These are phyloP conservation scores for Meleagris gallopavo DNA, from an alignment of 2,113 vertebrate species.

Conservation along the genomic window DNA sequence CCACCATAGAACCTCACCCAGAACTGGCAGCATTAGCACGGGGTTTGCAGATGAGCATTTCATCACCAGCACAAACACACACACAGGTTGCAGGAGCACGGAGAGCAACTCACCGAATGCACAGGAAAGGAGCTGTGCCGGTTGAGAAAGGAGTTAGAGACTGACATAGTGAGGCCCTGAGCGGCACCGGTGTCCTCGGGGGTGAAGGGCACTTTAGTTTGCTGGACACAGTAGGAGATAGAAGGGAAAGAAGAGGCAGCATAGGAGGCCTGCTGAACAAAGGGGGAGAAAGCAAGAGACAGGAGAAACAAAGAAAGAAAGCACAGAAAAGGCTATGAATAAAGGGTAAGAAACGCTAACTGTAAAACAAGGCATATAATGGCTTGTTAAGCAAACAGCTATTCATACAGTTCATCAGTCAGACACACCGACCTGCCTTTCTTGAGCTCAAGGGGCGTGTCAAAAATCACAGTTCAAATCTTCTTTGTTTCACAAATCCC, in stretches of 20 bases:
- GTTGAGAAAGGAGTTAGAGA: slow-evolving; percentile 99
- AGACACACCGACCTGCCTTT: slow-evolving; percentile 25
- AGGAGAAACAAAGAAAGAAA: slow-evolving; percentile 72
- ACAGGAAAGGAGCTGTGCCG: slow-evolving; percentile 93
- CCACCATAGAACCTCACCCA: background rate
- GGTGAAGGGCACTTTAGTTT: slow-evolving; percentile 87
- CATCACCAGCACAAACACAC: background rate
- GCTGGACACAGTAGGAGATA: slow-evolving; percentile 95
- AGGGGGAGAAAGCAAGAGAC: slow-evolving; percentile 59
- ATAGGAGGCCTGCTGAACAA: slow-evolving; percentile 89
- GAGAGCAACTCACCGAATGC: slow-evolving; percentile 92
- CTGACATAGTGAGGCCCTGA: slow-evolving; percentile 95
- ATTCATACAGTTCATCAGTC: background rate
- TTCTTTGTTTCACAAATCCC: slow-evolving; percentile 46
- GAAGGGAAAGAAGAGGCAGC: slow-evolving; percentile 93
- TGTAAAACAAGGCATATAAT: slow-evolving; percentile 30
- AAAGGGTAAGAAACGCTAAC: background rate
- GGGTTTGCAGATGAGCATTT: background rate
- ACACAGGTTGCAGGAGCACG: background rate
- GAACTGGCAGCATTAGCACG: background rate
- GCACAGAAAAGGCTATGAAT: slow-evolving; percentile 49
- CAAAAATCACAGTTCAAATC: slow-evolving; percentile 36
- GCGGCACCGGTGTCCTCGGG: slow-evolving; percentile 90
- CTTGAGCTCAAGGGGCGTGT: background rate
- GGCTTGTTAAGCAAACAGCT: slow-evolving; percentile 2